Conservation (phyloP, 2,888 invertebrate species). For the Nymphalis polychloros region DNA sequence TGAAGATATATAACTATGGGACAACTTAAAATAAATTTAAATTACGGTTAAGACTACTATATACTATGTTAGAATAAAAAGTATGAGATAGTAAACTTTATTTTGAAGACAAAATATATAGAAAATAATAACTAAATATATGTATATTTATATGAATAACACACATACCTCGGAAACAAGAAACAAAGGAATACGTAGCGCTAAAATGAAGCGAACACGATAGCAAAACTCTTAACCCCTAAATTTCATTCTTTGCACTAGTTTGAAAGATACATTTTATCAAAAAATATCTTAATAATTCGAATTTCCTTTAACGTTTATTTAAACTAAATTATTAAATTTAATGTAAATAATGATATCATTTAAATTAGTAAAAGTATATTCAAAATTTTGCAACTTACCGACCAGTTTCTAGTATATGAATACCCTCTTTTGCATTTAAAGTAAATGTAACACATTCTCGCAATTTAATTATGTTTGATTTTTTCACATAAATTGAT, state of each 20-base stretch:
- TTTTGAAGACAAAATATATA: neutral
- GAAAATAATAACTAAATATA: neutral
- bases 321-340: no score
- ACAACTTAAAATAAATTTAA: slow-evolving; percentile 19
- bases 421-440: neutral
- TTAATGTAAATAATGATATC: no score
- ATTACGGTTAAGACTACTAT: slow-evolving; percentile 7
- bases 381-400: slow-evolving; percentile 4
- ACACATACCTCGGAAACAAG: neutral
- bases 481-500: slow-evolving; percentile 10
- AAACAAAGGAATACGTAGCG: slow-evolving; percentile 35
- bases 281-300: neutral
- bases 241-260: slow-evolving; percentile 11
- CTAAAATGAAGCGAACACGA: slow-evolving; percentile 30
- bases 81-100: no score
- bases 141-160: neutral
- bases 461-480: neutral
- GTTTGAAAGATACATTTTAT: neutral
- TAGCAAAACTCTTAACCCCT: slow-evolving; percentile 32
- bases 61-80: neutral
- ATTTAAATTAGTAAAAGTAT: no score
- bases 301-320: no score
- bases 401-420: slow-evolving; percentile 11
- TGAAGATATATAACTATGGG: slow-evolving; percentile 21
- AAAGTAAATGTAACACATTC: neutral